These are phyloP conservation scores for Magallana ariakensis DNA, from an alignment of 1,140 invertebrate genomes.

Conservation along the genomic window DNA sequence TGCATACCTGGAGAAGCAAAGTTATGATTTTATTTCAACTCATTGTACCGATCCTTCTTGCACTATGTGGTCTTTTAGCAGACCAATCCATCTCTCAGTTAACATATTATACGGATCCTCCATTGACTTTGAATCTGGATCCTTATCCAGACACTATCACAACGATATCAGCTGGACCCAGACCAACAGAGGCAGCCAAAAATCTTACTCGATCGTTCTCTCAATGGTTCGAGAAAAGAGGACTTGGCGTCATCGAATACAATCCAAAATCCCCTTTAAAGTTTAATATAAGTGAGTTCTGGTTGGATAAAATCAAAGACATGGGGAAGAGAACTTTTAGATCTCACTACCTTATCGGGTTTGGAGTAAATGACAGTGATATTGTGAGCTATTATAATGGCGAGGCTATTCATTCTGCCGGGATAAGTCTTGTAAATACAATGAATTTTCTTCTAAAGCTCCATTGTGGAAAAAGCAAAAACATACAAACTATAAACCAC, in stretches of 20 bases:
- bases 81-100: not conserved
- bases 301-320: conserved; percentile 7
- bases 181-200: not conserved
- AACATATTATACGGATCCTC: conserved; percentile 7
- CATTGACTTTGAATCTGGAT: conserved; percentile 36
- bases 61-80: conserved; percentile 41
- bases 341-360: conserved; percentile 46
- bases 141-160: conserved; percentile 12
- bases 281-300: conserved; percentile 30
- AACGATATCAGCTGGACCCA: not conserved
- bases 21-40: conserved; percentile 50
- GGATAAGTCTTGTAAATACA: conserved; percentile 82
- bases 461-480: conserved; percentile 38
- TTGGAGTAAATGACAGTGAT: not conserved
- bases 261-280: not conserved
- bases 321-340: conserved; percentile 51
- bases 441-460: conserved; percentile 82
- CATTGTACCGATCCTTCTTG: conserved; percentile 52
- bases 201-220: not conserved
- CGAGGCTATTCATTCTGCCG: conserved; percentile 84
- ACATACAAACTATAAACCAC: conserved; percentile 51
- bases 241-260: not conserved
- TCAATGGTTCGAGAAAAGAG: not conserved
- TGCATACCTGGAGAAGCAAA: conserved; percentile 50
- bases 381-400: conserved; percentile 78